These are phyloP conservation scores for Nannospalax galili DNA, from an alignment of 2,113 vertebrate species.

Conservation along the genomic window DNA sequence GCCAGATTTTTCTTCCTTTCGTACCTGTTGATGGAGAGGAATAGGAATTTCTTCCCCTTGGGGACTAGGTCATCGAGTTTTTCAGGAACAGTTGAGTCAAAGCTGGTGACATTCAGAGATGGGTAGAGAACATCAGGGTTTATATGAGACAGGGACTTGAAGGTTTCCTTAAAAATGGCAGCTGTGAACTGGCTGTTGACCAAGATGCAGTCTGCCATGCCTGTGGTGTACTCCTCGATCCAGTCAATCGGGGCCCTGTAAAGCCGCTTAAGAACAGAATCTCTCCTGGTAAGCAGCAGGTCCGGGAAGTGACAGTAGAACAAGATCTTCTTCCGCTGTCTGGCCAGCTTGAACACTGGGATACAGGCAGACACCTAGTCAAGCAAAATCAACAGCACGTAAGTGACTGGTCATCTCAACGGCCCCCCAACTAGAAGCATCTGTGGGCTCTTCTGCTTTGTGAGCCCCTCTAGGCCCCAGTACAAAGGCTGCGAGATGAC, in stretches of 20 bases:
- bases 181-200: slow-evolving; percentile 98
- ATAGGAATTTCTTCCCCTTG: slow-evolving; percentile 87
- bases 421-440: neutral
- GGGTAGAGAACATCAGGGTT: slow-evolving; percentile 95
- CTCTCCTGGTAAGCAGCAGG: slow-evolving; percentile 93
- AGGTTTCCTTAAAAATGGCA: slow-evolving; percentile 92
- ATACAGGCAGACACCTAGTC: slow-evolving; percentile 96
- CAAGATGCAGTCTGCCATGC: slow-evolving; percentile 96
- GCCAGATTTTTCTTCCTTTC: slow-evolving; percentile 97
- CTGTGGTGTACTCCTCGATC: slow-evolving; percentile 96
- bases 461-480: neutral
- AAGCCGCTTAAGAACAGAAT: slow-evolving; percentile 89
- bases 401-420: neutral
- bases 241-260: slow-evolving; percentile 95
- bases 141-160: slow-evolving; percentile 89
- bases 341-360: slow-evolving; percentile 92
- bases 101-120: slow-evolving; percentile 91
- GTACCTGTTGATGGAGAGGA: slow-evolving; percentile 97
- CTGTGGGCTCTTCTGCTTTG: neutral
- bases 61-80: slow-evolving; percentile 89
- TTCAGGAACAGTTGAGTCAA: slow-evolving; percentile 86
- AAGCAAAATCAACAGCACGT: slow-evolving; percentile 51
- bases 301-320: slow-evolving; percentile 99
- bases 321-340: slow-evolving; percentile 93
- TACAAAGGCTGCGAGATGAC: neutral